Conservation (phyloP, 2,113 vertebrate genomes). For the Aepyceros melampus region DNA sequence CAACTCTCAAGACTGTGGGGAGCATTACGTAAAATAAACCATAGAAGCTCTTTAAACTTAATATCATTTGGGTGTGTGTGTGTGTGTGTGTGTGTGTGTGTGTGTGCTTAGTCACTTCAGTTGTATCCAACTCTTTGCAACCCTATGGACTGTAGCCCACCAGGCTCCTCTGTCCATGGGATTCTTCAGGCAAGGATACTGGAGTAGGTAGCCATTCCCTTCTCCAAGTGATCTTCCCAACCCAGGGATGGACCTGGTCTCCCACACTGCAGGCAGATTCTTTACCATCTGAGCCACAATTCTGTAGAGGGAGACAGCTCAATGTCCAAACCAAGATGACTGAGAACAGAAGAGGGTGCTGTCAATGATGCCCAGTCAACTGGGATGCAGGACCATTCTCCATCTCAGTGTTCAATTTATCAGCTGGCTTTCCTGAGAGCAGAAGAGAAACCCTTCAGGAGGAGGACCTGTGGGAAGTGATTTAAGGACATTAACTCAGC, state of each 20-base stretch:
- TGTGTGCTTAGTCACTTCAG: not conserved
- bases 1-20: not conserved
- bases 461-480: not conserved
- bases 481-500: not conserved
- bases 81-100: not conserved
- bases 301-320: not conserved
- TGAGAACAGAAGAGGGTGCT: not conserved
- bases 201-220: not conserved
- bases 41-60: not conserved
- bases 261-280: not conserved
- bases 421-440: not conserved
- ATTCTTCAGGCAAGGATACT: not conserved
- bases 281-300: not conserved
- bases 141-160: not conserved
- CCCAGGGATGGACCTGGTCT: not conserved
- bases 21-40: not conserved
- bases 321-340: not conserved
- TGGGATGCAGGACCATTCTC: not conserved
- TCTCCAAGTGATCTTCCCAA: not conserved
- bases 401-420: not conserved
- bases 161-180: not conserved
- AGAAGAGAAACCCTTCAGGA: not conserved
- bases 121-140: accelerated
- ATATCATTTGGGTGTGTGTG: not conserved
- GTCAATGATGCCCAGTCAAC: not conserved